A percentile compares a stretch with the other conserved stretches of the same genome.
These are phyloP conservation scores for Margaritifera margaritifera DNA, from an alignment of 2,888 invertebrate species.

Conservation along the genomic window DNA sequence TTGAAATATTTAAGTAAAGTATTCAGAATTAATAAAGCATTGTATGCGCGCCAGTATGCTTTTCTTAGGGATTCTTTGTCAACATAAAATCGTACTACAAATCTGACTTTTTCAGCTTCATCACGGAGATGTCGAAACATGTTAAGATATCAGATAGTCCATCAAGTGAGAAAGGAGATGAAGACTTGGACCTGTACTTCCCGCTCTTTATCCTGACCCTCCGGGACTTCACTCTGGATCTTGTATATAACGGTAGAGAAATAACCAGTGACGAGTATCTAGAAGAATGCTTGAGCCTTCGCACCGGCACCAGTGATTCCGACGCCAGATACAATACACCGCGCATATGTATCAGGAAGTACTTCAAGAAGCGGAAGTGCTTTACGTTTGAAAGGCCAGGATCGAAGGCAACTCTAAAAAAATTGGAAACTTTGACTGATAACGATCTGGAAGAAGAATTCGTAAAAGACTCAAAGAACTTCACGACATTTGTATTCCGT, in stretches of 20 bases:
- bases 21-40: too few relatives aligned
- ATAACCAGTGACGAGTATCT: slow-evolving; percentile 14
- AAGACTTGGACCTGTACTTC: slow-evolving; percentile 7
- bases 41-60: too few relatives aligned
- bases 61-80: too few relatives aligned
- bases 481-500: not conserved
- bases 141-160: slow-evolving; percentile 1
- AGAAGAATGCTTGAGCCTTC: slow-evolving; percentile 6
- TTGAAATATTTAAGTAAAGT: too few relatives aligned
- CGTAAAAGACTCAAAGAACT: slow-evolving; percentile 7
- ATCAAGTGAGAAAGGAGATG: not conserved
- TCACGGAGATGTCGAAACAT: slow-evolving; percentile 11
- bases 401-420: not conserved
- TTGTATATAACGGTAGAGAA: slow-evolving; percentile 5
- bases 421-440: slow-evolving; percentile 5
- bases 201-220: slow-evolving; percentile 11
- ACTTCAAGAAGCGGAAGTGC: slow-evolving; percentile 11
- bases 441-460: slow-evolving; percentile 7
- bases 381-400: slow-evolving; percentile 13
- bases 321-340: slow-evolving; percentile 10
- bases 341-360: slow-evolving; percentile 7
- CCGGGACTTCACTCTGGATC: slow-evolving; percentile 12
- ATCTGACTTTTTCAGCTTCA: not conserved
- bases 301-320: not conserved
- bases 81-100: too few relatives aligned